A percentile compares a stretch with the other conserved stretches of the same genome.
phyloP scores from a whole-genome alignment of 2,888 invertebrate genomes.

The Drosophila putrida region DNA sequence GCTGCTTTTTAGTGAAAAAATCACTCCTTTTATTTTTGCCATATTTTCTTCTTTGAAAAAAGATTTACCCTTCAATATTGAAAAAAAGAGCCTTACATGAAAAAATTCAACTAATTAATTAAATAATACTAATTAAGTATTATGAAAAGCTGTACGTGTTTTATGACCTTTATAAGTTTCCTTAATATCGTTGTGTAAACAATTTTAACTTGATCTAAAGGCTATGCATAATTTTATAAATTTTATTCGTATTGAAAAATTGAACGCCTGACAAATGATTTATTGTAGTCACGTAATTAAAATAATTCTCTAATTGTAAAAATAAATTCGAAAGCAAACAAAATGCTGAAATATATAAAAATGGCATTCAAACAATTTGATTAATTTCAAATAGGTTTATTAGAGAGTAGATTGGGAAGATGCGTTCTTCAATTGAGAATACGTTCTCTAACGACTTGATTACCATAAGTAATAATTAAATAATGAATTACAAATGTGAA shows the following conservation, averaged over 20 bases:
- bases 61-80: no score
- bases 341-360: slow-evolving; percentile 21
- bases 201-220: slow-evolving; percentile 29
- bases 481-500: slow-evolving; percentile 24
- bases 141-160: slow-evolving; percentile 42
- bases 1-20: no score
- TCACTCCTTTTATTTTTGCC: no score
- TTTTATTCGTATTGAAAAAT: slow-evolving; percentile 31
- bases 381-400: slow-evolving; percentile 19
- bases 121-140: slow-evolving; percentile 7
- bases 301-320: slow-evolving; percentile 60
- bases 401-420: slow-evolving; percentile 2
- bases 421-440: neutral
- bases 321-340: slow-evolving; percentile 29
- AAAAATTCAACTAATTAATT: slow-evolving; percentile 1
- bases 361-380: slow-evolving; percentile 63
- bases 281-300: slow-evolving; percentile 68
- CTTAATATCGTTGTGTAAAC: slow-evolving; percentile 23
- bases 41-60: no score
- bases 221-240: slow-evolving; percentile 33
- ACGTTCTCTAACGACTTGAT: slow-evolving; percentile 12
- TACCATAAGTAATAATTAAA: slow-evolving; percentile 33
- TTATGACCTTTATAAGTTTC: slow-evolving; percentile 16
- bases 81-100: no score
- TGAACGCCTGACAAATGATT: slow-evolving; percentile 35